Conservation (phyloP, 2,113 vertebrate genomes). For the Callionymus lyra region DNA sequence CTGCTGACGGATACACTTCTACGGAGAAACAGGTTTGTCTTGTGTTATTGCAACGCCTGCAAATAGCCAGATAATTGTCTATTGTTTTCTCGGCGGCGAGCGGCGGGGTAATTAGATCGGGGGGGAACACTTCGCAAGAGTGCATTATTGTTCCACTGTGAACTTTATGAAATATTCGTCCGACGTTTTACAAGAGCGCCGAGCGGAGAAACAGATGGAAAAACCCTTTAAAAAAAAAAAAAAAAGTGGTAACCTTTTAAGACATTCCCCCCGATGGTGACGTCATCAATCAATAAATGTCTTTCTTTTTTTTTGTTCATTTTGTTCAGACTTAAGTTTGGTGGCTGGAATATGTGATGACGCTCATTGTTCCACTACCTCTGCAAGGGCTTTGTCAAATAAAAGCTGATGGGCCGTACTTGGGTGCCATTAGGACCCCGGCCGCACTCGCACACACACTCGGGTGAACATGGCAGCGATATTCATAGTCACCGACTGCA, state of each 20-base stretch:
- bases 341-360: slow-evolving; percentile 21
- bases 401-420: slow-evolving; percentile 56
- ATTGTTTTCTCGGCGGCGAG: slow-evolving; percentile 50
- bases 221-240: slow-evolving; percentile 14
- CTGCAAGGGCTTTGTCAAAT: slow-evolving; percentile 36
- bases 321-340: neutral
- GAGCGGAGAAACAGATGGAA: slow-evolving; percentile 42
- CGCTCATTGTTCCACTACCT: slow-evolving; percentile 45
- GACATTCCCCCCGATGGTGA: slow-evolving; percentile 48
- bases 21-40: slow-evolving; percentile 53
- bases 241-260: slow-evolving; percentile 34
- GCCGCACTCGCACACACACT: slow-evolving; percentile 38
- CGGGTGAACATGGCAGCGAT: slow-evolving; percentile 48
- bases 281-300: slow-evolving; percentile 59
- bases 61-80: slow-evolving; percentile 52
- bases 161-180: slow-evolving; percentile 62
- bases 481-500: slow-evolving; percentile 47
- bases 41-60: slow-evolving; percentile 48
- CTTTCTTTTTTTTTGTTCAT: neutral
- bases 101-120: slow-evolving; percentile 54
- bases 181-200: slow-evolving; percentile 32
- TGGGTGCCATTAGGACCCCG: slow-evolving; percentile 37
- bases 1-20: slow-evolving; percentile 54
- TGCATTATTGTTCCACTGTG: slow-evolving; percentile 58
- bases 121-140: slow-evolving; percentile 48